A percentile compares a stretch with the other conserved stretches of the same genome.
These are phyloP conservation scores for Phylloscopus collybita DNA, from an alignment of 2,797 vertebrate species.

Conservation along the genomic window DNA sequence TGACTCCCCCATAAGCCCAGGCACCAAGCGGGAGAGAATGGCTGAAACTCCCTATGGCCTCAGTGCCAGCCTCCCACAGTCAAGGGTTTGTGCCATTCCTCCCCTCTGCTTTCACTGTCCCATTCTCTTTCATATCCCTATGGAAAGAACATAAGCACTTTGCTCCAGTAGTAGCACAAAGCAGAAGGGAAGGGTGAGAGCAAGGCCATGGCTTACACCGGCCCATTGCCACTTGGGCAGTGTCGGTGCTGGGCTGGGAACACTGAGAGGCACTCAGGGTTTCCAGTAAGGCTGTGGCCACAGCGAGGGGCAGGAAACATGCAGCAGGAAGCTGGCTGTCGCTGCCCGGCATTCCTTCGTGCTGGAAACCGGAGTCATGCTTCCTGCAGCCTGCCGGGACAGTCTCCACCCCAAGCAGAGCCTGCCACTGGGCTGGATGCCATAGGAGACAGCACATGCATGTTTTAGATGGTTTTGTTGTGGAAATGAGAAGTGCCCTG, in stretches of 20 bases:
- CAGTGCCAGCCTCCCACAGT: accelerated
- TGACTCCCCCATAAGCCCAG: background rate
- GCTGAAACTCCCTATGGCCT: background rate
- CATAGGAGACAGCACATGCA: accelerated
- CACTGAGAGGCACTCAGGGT: background rate
- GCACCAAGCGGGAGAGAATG: accelerated
- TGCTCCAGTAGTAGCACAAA: background rate
- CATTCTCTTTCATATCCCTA: background rate
- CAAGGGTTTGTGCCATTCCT: background rate
- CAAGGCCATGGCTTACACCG: background rate
- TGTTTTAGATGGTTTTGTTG: accelerated
- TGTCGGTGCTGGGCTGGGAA: background rate
- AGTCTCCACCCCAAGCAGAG: constrained; percentile 5
- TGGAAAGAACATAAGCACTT: background rate
- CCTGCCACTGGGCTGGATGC: background rate
- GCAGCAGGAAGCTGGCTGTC: constrained; percentile 78
- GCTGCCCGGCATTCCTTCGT: constrained; percentile 53
- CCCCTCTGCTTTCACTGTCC: background rate
- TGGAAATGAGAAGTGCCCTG: accelerated
- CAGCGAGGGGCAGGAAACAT: constrained; percentile 75
- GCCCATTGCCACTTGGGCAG: background rate
- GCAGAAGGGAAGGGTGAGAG: background rate
- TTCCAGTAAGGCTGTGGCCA: constrained; percentile 70
- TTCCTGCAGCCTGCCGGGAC: constrained; percentile 73
- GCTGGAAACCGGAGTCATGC: constrained; percentile 71